Evolutionary conservation across 64 coral and sea anemone species (phyloP).

Genomic region (Anthopleura sola): DNA sequence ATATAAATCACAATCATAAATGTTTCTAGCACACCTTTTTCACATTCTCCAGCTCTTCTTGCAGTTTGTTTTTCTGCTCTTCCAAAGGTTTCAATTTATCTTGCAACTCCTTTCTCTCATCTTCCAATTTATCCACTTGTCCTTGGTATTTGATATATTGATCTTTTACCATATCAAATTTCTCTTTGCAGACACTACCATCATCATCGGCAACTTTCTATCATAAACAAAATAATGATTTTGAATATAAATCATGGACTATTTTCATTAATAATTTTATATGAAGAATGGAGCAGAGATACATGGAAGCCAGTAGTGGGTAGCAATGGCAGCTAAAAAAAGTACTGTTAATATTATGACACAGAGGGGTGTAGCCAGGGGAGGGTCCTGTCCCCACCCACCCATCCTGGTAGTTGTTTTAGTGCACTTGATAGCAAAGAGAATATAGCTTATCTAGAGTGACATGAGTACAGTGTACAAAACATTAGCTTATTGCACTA

Average conservation of each 20-base stretch:
- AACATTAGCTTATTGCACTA: no score
- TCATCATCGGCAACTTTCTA: neutral
- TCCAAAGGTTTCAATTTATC: neutral
- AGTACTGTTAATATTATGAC: no score
- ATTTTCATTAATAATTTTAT: neutral
- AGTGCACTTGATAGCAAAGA: no score
- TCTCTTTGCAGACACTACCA: neutral
- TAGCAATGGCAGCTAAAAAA: no score
- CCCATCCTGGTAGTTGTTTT: no score
- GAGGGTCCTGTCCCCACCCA: no score
- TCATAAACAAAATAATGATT: neutral
- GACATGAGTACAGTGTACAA: no score
- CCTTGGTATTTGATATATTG: constrained; percentile 23
- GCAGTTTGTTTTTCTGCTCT: constrained; percentile 19
- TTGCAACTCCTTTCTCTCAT: constrained; percentile 28
- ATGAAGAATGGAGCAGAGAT: no score
- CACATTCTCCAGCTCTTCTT: neutral
- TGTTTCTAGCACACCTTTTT: neutral
- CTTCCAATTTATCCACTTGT: neutral
- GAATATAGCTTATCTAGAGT: no score
- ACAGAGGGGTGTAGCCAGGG: no score
- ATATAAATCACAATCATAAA: no score
- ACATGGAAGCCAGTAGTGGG: no score
- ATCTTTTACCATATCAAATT: neutral
- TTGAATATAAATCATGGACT: neutral